Base-by-base conservation (phyloP, 1,140 invertebrate genomes). In the Pseudachorutes palmiensis region DNA sequence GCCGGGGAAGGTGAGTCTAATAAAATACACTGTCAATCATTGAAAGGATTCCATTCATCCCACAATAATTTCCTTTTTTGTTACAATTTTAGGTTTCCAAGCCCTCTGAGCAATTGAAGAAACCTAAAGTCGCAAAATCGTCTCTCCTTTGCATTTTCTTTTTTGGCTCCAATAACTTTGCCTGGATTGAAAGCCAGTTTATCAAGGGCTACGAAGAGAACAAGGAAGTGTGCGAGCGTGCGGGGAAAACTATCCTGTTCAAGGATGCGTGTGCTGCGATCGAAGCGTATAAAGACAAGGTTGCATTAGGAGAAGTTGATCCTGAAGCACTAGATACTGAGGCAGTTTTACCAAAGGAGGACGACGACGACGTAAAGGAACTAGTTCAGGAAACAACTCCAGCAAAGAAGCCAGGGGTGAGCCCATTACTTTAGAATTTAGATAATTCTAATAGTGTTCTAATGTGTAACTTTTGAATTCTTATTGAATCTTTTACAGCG, bases 121-220 rank as follows among this genome's bases (percentile, higher is more conserved):
- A 60, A 31, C 30, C 30, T 5, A 62, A 62, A 41, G 60, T 30
- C 33, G 41, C 5, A 30, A 82, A 82, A 67, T 73, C 84, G 62
- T 80, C 85, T 12, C n/a, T n/a, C n/a, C 87, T 92, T 73, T 95
- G 91, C 80, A 90, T 96, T 68, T 94, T 88, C 79, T 96, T 97
- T 80, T 96, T 92, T 83, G 93, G 93, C 59, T 88, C 88, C 36
- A 87, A 92, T 73, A 94, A 96, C 79, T 96, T 92, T 83, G 91
- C 89, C 5, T 96, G 91, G 91, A 91, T 97, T 71, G 91, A 93
- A 78, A 86, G 90, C 70, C 81, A 84, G 49, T 87, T 88, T 74
- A 86, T 96, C 26, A 91, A 92, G 76, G 88, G 87, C 0, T 96
- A 94, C 76, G 82, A 85, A 32, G 83, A 88, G 70, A 89, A 83